Conservation (phyloP, 2,113 vertebrate genomes). For the Cyprinodon variegatus region DNA sequence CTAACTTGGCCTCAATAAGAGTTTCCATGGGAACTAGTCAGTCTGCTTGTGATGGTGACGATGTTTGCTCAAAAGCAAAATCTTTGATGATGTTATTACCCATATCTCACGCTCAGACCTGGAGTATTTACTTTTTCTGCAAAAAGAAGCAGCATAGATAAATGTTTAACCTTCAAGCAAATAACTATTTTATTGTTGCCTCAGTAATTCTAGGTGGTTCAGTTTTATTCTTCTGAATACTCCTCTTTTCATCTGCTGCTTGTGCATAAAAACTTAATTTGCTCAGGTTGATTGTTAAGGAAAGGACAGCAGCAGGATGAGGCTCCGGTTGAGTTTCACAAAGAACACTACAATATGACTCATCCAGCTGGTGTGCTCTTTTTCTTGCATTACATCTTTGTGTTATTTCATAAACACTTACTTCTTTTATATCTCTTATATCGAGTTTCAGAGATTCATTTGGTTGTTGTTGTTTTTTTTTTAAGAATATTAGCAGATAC, state of each 20-base stretch:
- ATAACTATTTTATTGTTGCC: neutral
- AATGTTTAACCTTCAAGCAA: neutral
- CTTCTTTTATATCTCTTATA: neutral
- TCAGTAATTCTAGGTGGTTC: neutral
- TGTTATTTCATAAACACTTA: neutral
- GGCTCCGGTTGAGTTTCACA: neutral
- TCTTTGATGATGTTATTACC: slow-evolving; percentile 32
- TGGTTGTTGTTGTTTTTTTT: neutral
- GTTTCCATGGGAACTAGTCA: slow-evolving; percentile 79
- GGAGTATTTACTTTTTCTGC: neutral
- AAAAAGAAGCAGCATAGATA: neutral
- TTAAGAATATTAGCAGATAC: neutral
- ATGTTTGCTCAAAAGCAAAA: slow-evolving; percentile 54
- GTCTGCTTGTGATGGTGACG: slow-evolving; percentile 62
- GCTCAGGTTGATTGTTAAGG: neutral
- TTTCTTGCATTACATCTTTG: slow-evolving; percentile 1
- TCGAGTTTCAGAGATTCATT: neutral
- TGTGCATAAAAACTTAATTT: slow-evolving; percentile 3
- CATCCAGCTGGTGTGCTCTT: slow-evolving; percentile 1
- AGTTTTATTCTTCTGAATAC: neutral
- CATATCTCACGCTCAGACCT: neutral
- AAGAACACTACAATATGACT: slow-evolving; percentile 22
- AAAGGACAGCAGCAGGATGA: slow-evolving; percentile 12
- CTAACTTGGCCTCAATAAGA: slow-evolving; percentile 75
- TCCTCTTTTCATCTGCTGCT: neutral